phyloP scores from a whole-genome alignment of 2,797 vertebrate species.

The Tokudaia tokunoshimensis region DNA sequence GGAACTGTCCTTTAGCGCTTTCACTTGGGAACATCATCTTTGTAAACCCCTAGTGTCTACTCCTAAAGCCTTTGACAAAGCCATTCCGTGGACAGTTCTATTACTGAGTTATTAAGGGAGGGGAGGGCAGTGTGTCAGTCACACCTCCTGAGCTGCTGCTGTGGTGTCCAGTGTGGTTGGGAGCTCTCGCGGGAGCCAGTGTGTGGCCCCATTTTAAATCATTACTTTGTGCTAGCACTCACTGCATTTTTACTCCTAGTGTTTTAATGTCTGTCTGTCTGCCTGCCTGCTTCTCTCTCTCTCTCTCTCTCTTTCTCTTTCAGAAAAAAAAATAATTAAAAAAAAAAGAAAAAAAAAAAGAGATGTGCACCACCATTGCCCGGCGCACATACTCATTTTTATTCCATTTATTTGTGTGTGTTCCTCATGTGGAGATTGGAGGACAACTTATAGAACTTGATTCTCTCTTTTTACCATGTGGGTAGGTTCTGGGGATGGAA shows the following conservation, averaged over 20 bases:
- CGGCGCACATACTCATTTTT: too few relatives aligned
- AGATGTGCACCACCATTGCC: too few relatives aligned
- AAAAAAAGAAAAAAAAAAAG: too few relatives aligned
- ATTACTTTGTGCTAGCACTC: background rate
- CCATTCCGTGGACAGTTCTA: background rate
- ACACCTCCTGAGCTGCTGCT: background rate
- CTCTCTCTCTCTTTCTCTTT: too few relatives aligned
- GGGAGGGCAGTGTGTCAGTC: background rate
- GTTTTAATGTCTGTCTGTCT: background rate
- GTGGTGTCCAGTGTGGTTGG: background rate
- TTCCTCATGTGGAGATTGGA: background rate
- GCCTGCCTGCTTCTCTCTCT: too few relatives aligned
- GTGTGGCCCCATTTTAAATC: conserved; percentile 17
- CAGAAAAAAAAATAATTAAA: too few relatives aligned
- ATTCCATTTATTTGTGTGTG: too few relatives aligned
- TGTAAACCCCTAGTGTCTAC: background rate
- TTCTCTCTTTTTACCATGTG: background rate
- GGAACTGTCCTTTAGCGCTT: background rate
- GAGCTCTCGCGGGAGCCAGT: background rate
- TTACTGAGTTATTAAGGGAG: conserved; percentile 10
- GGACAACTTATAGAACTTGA: background rate
- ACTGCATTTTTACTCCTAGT: conserved; percentile 57
- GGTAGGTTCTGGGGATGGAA: background rate
- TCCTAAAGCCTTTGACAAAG: background rate
- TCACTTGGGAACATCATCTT: background rate